Base-by-base conservation (phyloP, 2,797 vertebrate species). In the Cynodonichthys magdalenae region DNA sequence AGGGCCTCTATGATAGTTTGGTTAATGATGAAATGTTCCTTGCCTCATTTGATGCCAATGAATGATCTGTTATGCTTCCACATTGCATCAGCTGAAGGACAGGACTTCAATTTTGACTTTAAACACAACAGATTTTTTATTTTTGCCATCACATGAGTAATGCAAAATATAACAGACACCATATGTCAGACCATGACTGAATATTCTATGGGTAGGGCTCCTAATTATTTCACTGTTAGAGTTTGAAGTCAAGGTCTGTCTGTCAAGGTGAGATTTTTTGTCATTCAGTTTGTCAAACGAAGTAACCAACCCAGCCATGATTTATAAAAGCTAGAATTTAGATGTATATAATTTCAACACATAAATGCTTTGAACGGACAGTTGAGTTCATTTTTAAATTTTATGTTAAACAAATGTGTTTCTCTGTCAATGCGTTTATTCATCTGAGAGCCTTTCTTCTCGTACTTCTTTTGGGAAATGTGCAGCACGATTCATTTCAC, bases 201-300 rank as follows among this genome's bases (percentile, higher is more conserved):
- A 54, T 55, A 54, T 77, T 66, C 54, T 48, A 19, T 27, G 31
- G 9, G 15, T 54, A 19, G 49, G 10, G 42, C 29, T 47, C 9
- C 7, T 44, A 39, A 61, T 63, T 39, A 69, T 68, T 54, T 66
- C 24, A 28, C 20, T 52, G 74, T 56, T 27, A 39, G 24, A 50
- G 47, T 63, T 64, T 70, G 27, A 67, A 71, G 71, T 58, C 57
- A 71, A 8, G 17, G 34, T 52, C 20, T 10, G 19, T 2, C 46
- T 59, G 47, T 60, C 68, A 84, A 81, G 79, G 79, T 79, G 79
- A 81, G 56, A 49, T 68, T 77, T 67, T 67, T 59, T 79, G 36
- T 77, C 64, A 75, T 78, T 60, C 52, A 69, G 17, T n/a, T 18
- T 10, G 8, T 71, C 53, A 42, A 55, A 59, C 36, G 67, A 70